Evolutionary conservation across 2,888 invertebrate genomes (phyloP), one percentile per base, ranked within the genome.

Genomic region (Dromius quadrimaculatus): DNA sequence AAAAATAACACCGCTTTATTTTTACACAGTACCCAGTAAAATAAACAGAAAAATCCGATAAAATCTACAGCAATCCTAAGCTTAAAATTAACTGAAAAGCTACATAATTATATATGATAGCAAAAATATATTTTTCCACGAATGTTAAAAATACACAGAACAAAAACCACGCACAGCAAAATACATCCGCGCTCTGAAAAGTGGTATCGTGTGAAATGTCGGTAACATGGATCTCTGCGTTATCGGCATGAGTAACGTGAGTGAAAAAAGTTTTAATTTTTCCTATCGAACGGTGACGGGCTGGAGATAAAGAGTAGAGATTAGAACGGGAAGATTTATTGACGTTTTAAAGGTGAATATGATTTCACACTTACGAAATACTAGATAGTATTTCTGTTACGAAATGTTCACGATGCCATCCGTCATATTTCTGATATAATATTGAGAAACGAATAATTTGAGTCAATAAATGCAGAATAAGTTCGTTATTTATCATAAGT

Each of bases 211-310:
- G 32, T 4, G 54, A 19, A 15, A 8, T 15, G 34, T 8, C 57
- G 57, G 57, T 34, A 32, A 57, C 32, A 57, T 15, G 32, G 57
- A 57, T 34, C 34, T 32, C 34, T 13, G 13, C 34, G 34, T 57
- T 57, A 57, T 57, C 57, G 57, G 57, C 34, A 11, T 3, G 57
- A 57, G 32, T 5, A 32, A 57, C 32, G 19, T 28, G 11, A 54
- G 23, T 22, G 11, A 57, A 32, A n/a, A 57, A 57, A 57, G 34
- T 57, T 57, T 57, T 57, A 57, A 57, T 57, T 57, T 32, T 57
- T 19, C 17, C 19, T 54, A 54, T 54, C 54, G 28, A 41, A 17
- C n/a, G n/a, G n/a, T n/a, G n/a, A n/a, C n/a, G n/a, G n/a, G n/a
- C n/a, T n/a, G n/a, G n/a, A n/a, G n/a, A n/a, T n/a, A n/a, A n/a